phyloP scores from a whole-genome alignment of 2,113 vertebrate genomes.

The Semicossyphus pulcher region DNA sequence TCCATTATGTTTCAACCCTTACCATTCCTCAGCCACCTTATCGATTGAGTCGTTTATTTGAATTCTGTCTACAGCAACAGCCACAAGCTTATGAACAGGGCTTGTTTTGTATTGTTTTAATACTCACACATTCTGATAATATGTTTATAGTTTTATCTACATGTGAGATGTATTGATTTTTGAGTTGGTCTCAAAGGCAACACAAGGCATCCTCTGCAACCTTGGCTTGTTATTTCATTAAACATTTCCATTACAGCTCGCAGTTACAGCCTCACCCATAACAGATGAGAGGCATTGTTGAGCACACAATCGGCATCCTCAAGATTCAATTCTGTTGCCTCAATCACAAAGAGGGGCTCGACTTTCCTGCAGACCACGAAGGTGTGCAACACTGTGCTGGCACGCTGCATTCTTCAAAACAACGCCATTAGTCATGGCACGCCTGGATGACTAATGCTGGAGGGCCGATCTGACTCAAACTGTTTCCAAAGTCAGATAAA shows the following conservation, averaged over 20 bases:
- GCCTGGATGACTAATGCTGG: conserved; percentile 51
- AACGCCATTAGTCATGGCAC: conserved; percentile 40
- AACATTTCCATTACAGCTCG: not conserved
- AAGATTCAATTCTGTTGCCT: conserved; percentile 13
- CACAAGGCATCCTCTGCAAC: conserved; percentile 7
- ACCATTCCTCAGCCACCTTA: too few relatives aligned
- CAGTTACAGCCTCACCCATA: not conserved
- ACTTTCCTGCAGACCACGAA: conserved; percentile 12
- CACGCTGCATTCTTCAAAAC: conserved; percentile 44
- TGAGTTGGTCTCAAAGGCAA: not conserved
- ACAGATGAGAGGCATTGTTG: conserved; percentile 2
- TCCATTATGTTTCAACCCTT: too few relatives aligned
- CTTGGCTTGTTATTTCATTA: not conserved
- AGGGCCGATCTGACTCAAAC: conserved; percentile 42
- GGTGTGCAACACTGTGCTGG: conserved; percentile 34
- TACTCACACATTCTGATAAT: not conserved
- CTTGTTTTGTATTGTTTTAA: too few relatives aligned
- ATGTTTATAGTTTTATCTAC: not conserved
- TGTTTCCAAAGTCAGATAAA: conserved; percentile 15
- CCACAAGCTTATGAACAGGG: too few relatives aligned
- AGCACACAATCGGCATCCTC: not conserved
- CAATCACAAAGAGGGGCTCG: not conserved
- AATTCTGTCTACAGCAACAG: too few relatives aligned
- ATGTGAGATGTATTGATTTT: not conserved
- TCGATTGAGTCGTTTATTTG: too few relatives aligned